Conservation (phyloP, 2,113 vertebrate genomes). For the Agelaius tricolor region DNA sequence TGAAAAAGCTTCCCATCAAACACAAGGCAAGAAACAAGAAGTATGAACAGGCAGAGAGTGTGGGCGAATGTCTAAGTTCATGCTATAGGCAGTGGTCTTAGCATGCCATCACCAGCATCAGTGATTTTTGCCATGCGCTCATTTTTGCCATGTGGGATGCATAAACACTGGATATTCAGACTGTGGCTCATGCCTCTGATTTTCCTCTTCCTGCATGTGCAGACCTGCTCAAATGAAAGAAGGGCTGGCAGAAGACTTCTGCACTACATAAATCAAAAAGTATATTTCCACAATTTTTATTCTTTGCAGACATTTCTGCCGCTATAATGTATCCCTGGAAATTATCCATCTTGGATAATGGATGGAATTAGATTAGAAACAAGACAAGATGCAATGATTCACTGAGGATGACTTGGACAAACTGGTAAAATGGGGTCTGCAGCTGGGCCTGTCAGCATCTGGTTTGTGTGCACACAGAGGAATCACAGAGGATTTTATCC, state of each 20-base stretch:
- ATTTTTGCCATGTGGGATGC: neutral
- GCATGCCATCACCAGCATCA: neutral
- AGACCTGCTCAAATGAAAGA: neutral
- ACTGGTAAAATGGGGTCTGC: constrained; percentile 1
- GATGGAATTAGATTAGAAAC: constrained; percentile 60
- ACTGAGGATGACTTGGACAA: constrained; percentile 18
- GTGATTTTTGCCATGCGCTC: neutral
- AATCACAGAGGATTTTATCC: constrained; percentile 30
- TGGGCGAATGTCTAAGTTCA: neutral
- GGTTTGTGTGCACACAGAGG: neutral
- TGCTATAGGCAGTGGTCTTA: neutral
- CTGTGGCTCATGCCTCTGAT: neutral
- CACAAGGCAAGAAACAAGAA: neutral
- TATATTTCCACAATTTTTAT: constrained; percentile 1
- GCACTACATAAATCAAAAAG: neutral
- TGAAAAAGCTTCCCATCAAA: neutral
- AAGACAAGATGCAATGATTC: constrained; percentile 36
- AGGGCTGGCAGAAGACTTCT: neutral
- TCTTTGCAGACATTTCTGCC: neutral
- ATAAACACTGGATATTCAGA: neutral
- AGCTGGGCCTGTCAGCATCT: constrained; percentile 24
- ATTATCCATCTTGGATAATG: constrained; percentile 47
- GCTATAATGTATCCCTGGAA: constrained; percentile 15
- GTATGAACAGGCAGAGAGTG: neutral
- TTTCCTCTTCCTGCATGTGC: neutral